Evolutionary conservation across 2,797 vertebrate genomes (phyloP).

Genomic region (Clarias fuscus): DNA sequence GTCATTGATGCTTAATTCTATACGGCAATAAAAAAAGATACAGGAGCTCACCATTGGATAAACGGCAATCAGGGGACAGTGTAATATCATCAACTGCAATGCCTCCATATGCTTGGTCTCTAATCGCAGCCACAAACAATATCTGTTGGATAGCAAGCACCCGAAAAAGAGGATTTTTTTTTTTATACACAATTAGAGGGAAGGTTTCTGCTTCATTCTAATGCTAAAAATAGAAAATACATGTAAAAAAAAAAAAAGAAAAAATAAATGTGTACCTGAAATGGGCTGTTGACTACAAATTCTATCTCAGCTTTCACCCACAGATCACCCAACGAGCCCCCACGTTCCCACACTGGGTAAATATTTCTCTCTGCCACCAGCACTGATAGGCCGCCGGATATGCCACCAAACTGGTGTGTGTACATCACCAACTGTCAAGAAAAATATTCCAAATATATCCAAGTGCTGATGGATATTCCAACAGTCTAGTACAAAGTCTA

Average conservation of each 20-base stretch:
- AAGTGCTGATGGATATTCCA: background rate
- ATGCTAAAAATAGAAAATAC: background rate
- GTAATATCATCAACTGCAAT: slow-evolving; percentile 86
- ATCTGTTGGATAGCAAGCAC: slow-evolving; percentile 70
- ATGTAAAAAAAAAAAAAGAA: background rate
- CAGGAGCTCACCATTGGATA: slow-evolving; percentile 64
- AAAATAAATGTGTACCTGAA: slow-evolving; percentile 72
- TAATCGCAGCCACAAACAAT: slow-evolving; percentile 76
- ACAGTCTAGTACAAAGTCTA: background rate
- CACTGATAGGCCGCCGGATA: slow-evolving; percentile 72
- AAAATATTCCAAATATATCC: background rate
- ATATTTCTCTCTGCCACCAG: slow-evolving; percentile 67
- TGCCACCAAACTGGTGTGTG: slow-evolving; percentile 81
- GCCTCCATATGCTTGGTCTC: slow-evolving; percentile 68
- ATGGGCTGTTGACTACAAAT: slow-evolving; percentile 64
- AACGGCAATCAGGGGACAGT: slow-evolving; percentile 76
- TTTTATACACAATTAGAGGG: background rate
- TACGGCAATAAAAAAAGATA: background rate
- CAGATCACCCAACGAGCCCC: slow-evolving; percentile 80
- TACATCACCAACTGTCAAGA: slow-evolving; percentile 83
- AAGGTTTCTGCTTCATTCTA: background rate
- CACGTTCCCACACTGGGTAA: slow-evolving; percentile 71
- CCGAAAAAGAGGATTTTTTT: background rate
- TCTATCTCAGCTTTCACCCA: slow-evolving; percentile 88
- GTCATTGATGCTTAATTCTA: background rate